Evolutionary conservation across 2,113 vertebrate species (phyloP).

Genomic region (Trogon melanurus): DNA sequence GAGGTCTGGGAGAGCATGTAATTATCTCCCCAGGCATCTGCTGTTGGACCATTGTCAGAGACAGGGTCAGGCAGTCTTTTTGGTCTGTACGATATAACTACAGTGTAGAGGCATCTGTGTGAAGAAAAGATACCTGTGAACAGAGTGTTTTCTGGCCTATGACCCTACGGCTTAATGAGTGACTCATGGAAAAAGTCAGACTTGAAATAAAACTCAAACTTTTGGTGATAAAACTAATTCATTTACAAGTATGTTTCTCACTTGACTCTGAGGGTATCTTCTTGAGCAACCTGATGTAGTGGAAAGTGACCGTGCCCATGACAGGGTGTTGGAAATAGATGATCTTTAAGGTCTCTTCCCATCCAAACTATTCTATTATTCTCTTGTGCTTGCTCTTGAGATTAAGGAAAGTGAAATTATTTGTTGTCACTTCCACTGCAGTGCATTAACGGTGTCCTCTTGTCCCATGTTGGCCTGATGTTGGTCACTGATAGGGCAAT

Average conservation of each 20-base stretch:
- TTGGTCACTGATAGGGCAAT: background rate
- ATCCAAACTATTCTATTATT: too few relatives aligned
- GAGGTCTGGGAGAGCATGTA: background rate
- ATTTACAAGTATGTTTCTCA: background rate
- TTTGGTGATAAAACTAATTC: background rate
- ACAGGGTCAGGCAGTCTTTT: background rate
- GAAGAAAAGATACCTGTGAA: background rate
- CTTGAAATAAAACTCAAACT: background rate
- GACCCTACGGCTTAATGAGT: background rate
- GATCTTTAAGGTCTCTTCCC: too few relatives aligned
- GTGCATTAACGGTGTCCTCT: too few relatives aligned
- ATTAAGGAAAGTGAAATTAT: background rate
- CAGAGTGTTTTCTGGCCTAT: background rate
- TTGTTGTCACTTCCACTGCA: background rate
- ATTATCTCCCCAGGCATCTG: background rate
- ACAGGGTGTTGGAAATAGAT: too few relatives aligned
- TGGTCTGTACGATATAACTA: too few relatives aligned
- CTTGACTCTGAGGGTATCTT: background rate
- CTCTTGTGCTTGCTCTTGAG: background rate
- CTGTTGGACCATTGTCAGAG: background rate
- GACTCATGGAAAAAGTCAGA: background rate
- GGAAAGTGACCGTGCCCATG: too few relatives aligned
- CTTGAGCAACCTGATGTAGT: too few relatives aligned
- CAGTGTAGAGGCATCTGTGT: background rate
- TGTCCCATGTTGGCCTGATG: fast-evolving